Evolutionary conservation across 37 sponge, comb jelly and placozoan genomes (phyloP).

Genomic region (Beroe forskalii): DNA sequence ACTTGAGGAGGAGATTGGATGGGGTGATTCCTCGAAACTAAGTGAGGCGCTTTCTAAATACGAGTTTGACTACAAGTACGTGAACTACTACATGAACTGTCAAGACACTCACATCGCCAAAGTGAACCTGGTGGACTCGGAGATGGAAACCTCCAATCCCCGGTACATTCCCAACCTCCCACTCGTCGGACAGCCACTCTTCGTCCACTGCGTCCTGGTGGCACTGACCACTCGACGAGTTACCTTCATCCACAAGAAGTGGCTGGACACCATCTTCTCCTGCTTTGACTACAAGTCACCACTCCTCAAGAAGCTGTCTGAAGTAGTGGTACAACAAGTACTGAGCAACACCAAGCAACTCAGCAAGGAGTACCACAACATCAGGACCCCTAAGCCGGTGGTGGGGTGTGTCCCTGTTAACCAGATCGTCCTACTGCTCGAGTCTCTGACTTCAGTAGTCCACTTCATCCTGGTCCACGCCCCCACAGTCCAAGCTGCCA

Average conservation of each 20-base stretch:
- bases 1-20: slow-evolving; percentile 27
- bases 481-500: background rate
- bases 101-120: slow-evolving; percentile 63
- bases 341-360: slow-evolving; percentile 41
- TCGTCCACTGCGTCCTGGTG: slow-evolving; percentile 49
- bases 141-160: slow-evolving; percentile 61
- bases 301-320: slow-evolving; percentile 31
- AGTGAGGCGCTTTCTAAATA: background rate
- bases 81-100: slow-evolving; percentile 65
- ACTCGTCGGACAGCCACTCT: slow-evolving; percentile 43
- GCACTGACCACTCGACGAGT: slow-evolving; percentile 51
- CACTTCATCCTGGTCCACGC: slow-evolving; percentile 60
- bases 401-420: slow-evolving; percentile 59
- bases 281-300: slow-evolving; percentile 61
- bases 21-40: slow-evolving; percentile 25
- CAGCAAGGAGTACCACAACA: slow-evolving; percentile 55
- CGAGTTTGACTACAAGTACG: slow-evolving; percentile 67
- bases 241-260: slow-evolving; percentile 65
- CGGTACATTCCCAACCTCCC: slow-evolving; percentile 8
- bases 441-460: slow-evolving; percentile 48
- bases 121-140: slow-evolving; percentile 54
- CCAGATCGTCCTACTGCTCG: slow-evolving; percentile 47
- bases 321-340: slow-evolving; percentile 36
- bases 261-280: slow-evolving; percentile 59
- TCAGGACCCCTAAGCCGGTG: slow-evolving; percentile 13